These are phyloP conservation scores for Eurystomus gularis DNA, from an alignment of 2,113 vertebrate species.

Conservation along the genomic window DNA sequence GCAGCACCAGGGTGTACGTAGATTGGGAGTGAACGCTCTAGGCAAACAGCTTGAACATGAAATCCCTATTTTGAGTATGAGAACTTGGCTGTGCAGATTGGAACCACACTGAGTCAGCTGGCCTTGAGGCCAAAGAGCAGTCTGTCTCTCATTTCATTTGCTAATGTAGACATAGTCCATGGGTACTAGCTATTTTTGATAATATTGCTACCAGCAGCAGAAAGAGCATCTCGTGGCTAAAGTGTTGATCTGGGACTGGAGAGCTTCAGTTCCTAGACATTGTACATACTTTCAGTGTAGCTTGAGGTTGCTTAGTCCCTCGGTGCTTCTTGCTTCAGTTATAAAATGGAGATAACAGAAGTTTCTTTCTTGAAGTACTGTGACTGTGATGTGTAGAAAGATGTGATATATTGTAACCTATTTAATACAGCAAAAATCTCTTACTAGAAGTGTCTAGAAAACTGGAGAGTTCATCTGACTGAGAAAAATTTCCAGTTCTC, in stretches of 20 bases:
- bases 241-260: not conserved
- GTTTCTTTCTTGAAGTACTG: not conserved
- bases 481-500: not conserved
- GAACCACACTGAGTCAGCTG: not conserved
- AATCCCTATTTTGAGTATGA: not conserved
- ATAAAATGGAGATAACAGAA: not conserved
- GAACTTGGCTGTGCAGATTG: not conserved
- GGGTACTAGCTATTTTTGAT: not conserved
- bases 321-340: not conserved
- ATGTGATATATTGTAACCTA: not conserved
- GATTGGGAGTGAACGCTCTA: not conserved
- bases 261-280: not conserved
- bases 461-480: not conserved
- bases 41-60: not conserved
- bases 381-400: not conserved
- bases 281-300: not conserved
- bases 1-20: rapidly evolving
- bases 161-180: not conserved
- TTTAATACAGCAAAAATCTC: not conserved
- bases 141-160: not conserved
- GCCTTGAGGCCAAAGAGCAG: not conserved
- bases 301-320: not conserved
- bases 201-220: not conserved
- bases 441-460: not conserved
- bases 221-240: not conserved